Percentiles rank a stretch among this genome's conserved stretches.
phyloP scores from a whole-genome alignment of 2,113 vertebrate species.

The Heterocephalus glaber region DNA sequence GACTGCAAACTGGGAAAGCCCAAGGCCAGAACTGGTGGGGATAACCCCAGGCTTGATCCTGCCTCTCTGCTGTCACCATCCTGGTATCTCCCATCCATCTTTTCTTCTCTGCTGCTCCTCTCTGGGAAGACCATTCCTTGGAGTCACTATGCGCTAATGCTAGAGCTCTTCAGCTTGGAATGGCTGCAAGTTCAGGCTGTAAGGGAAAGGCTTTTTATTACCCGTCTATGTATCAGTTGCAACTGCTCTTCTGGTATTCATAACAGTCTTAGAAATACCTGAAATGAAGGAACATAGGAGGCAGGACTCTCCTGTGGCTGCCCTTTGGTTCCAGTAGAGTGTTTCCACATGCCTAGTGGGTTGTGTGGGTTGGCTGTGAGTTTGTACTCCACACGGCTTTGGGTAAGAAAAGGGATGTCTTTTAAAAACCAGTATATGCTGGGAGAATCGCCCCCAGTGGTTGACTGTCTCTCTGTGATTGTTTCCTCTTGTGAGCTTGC shows the following conservation, averaged over 20 bases:
- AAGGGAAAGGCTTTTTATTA: conserved; percentile 41
- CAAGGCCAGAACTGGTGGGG: not conserved
- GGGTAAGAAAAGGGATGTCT: conserved; percentile 34
- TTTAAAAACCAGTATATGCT: conserved; percentile 36
- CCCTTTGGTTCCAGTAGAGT: conserved; percentile 33
- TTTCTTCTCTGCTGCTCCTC: not conserved
- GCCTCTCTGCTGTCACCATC: not conserved
- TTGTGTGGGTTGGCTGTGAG: not conserved
- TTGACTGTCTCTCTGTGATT: conserved; percentile 4
- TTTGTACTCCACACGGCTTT: not conserved
- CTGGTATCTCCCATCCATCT: not conserved
- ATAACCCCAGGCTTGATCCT: not conserved
- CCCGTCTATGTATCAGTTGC: not conserved
- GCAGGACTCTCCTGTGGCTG: not conserved
- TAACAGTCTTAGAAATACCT: not conserved
- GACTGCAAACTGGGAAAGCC: not conserved
- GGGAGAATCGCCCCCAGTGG: not conserved
- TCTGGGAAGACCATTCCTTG: not conserved
- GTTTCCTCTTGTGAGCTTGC: conserved; percentile 38
- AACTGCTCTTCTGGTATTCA: conserved; percentile 44
- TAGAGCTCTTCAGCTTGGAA: not conserved
- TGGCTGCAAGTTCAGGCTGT: not conserved
- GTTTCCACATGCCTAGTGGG: not conserved
- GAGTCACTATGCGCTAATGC: not conserved
- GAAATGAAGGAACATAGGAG: not conserved